Evolutionary conservation across 2,797 vertebrate species (phyloP), one percentile per base, ranked within the genome.

Genomic region (Acipenser oxyrinchus): DNA sequence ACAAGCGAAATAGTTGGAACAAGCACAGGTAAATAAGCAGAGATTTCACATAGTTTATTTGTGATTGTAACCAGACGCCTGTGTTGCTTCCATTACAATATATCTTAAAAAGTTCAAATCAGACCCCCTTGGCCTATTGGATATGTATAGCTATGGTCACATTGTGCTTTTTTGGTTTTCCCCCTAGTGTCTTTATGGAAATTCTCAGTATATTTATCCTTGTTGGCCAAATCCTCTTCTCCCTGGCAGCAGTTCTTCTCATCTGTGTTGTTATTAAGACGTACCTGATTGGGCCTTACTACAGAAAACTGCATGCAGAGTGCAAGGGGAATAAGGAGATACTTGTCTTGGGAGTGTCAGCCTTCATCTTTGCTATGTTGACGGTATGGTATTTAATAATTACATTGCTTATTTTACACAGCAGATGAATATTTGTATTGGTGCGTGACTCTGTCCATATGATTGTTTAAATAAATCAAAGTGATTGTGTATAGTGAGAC

Each of bases 251-350:
- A 4, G 92, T 93, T 74, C 82, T 96, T 72, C 83, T 99, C 69
- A 65, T 93, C 5, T 99, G 94, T 81, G 80, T 90, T 68, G 66
- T 94, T 55, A 76, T 97, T 69, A 94, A 90, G 86, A 91, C 88
- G 4, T 92, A 89, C 59, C 84, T 98, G 69, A 90, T 99, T 60
- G 94, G 93, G 48, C 95, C 95, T 0, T 98, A 88, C 80, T 98
- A 93, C 75, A 94, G 91, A 81, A 98, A 95, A 70, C 84, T 99
- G 64, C 96, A 96, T 4, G 13, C 78, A 1, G 95, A 97, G 81
- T 92, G 94, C 83, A 96, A 93, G 86, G 94, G 94, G 71, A 98
- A 89, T 88, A 97, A 95, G 79, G 97, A 99, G 80, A 94, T 96
- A 77, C 87, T 99, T 66, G 89, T 97, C 74, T 83, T 97, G 64